Evolutionary conservation across 2,113 vertebrate genomes (phyloP), one percentile per base, ranked within the genome.

Genomic region (Sisor rabdophorus): DNA sequence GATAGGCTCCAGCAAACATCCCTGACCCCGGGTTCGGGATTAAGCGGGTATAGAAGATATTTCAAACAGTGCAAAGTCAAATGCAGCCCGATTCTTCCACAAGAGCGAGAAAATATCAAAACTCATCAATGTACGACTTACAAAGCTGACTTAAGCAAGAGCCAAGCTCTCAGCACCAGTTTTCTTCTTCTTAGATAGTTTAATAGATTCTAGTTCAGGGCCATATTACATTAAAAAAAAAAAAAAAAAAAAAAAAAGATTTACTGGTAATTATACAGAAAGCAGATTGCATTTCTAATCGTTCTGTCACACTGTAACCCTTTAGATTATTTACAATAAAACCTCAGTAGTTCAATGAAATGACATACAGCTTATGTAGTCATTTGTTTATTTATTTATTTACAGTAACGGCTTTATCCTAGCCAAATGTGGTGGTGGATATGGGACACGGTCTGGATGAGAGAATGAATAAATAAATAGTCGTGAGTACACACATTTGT

Each of bases 61-160:
- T 40, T 72, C 53, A 11, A 47, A 11, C 32, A 19, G 19, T 30
- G 22, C 5, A 17, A 58, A 56, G 44, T 50, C 19, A n/a, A 61
- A 60, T 30, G 13, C 40, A 20, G 30, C 22, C 61, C 16, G 13
- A 47, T n/a, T 47, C 36, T 56, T 76, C 67, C 52, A 9, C 26
- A 36, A 67, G 32, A 65, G 60, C 40, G 40, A 69, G 54, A 4
- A 10, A n/a, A 28, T 26, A 69, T 59, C 36, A 63, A 52, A 75
- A 69, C 5, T 26, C 30, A 52, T 69, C 22, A 9, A 24, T 44
- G 9, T 13, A 44, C 54, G 47, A 19, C 20, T 55, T 63, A 65
- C 73, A 69, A 28, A 47, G 54, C 70, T 64, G 9, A 54, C 69
- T 68, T 76, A 65, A 70, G 11, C 59, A 47, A 73, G 26, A 60